phyloP scores from a whole-genome alignment of 2,888 invertebrate genomes.

The Galerucella calmariensis region DNA sequence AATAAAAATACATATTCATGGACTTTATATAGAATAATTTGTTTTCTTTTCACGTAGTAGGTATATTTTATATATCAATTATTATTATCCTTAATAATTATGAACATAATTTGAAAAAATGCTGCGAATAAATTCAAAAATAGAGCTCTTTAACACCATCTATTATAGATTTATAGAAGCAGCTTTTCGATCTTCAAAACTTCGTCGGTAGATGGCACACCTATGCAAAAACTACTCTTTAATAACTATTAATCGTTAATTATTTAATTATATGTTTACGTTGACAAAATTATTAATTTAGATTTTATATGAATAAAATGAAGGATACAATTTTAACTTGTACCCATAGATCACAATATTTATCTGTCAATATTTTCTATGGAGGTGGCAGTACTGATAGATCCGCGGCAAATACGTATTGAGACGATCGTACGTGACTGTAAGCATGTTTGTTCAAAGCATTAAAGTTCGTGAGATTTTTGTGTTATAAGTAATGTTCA shows the following conservation, averaged over 20 bases:
- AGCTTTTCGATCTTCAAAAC: neutral
- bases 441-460: slow-evolving; percentile 15
- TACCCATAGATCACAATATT: neutral
- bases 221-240: neutral
- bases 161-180: neutral
- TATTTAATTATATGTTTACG: neutral
- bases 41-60: no score
- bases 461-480: slow-evolving; percentile 3
- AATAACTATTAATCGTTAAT: neutral
- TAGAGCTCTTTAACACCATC: neutral
- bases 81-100: no score
- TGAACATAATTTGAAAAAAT: neutral
- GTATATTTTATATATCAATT: no score
- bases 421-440: slow-evolving; percentile 23
- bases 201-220: neutral
- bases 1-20: no score
- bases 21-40: no score
- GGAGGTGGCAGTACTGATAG: slow-evolving; percentile 9
- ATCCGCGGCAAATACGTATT: slow-evolving; percentile 29
- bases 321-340: neutral
- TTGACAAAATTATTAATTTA: neutral
- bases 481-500: neutral
- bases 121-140: neutral
- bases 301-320: neutral
- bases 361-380: neutral